These are phyloP conservation scores for Drosophila lowei DNA, from an alignment of 1,140 invertebrate genomes.

Conservation along the genomic window DNA sequence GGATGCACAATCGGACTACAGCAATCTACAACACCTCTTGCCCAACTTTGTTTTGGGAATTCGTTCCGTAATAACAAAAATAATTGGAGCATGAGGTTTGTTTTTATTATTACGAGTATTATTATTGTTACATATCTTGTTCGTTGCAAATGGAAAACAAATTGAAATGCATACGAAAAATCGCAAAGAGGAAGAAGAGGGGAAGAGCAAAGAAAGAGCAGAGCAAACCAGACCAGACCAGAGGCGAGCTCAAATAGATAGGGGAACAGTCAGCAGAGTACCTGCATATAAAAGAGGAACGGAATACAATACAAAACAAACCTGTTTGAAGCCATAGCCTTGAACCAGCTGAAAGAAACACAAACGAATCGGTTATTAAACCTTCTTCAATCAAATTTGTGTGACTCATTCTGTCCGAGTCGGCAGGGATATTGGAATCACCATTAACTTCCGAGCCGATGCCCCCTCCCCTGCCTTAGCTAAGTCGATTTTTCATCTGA, in stretches of 20 bases:
- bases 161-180: constrained; percentile 30
- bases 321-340: constrained; percentile 42
- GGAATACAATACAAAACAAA: constrained; percentile 5
- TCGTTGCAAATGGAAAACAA: constrained; percentile 31
- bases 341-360: constrained; percentile 18
- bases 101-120: constrained; percentile 6
- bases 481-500: not conserved
- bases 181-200: not conserved
- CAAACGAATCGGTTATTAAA: constrained; percentile 31
- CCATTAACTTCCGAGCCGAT: not conserved
- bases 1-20: no score
- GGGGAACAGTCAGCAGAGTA: no score
- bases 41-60: constrained; percentile 9
- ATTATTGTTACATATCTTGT: constrained; percentile 25
- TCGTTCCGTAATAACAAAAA: constrained; percentile 30
- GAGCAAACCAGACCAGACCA: not conserved
- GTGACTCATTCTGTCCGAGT: constrained; percentile 15
- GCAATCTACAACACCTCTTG: not conserved
- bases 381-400: constrained; percentile 21
- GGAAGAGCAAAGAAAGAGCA: not conserved
- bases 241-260: no score
- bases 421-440: not conserved
- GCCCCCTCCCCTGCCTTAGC: not conserved
- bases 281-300: no score
- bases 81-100: constrained; percentile 43